phyloP scores from a whole-genome alignment of 1,140 invertebrate genomes.

The Periplaneta americana region DNA sequence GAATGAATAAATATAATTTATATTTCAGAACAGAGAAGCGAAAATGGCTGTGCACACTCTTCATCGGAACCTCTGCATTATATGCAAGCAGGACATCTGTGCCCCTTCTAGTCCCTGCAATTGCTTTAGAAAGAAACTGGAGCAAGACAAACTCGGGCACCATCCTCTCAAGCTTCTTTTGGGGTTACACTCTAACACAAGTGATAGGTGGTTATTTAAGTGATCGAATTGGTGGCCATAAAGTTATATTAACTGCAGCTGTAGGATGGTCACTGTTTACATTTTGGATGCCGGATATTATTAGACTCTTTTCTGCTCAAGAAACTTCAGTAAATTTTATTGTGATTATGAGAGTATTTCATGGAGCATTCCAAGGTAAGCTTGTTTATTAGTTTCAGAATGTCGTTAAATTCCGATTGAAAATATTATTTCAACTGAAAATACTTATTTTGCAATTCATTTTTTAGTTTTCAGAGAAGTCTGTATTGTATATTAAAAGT shows the following conservation, averaged over 20 bases:
- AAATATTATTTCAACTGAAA: no score
- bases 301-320: constrained; percentile 49
- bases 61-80: constrained; percentile 58
- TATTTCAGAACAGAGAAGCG: constrained; percentile 42
- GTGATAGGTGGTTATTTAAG: constrained; percentile 64
- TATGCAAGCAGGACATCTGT: constrained; percentile 64
- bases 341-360: constrained; percentile 52
- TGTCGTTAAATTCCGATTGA: not conserved
- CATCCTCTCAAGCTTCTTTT: constrained; percentile 69
- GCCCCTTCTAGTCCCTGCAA: constrained; percentile 56
- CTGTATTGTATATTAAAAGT: no score
- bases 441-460: no score
- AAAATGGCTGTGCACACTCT: constrained; percentile 55
- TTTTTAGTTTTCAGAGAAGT: no score
- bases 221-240: constrained; percentile 62
- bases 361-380: constrained; percentile 61
- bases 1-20: not conserved
- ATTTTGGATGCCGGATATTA: constrained; percentile 59
- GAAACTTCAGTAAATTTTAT: constrained; percentile 51
- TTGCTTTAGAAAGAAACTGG: constrained; percentile 61
- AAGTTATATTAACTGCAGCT: constrained; percentile 55
- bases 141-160: constrained; percentile 65
- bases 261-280: constrained; percentile 62
- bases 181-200: constrained; percentile 71
- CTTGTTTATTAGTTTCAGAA: not conserved